Evolutionary conservation across 2,888 invertebrate species (phyloP).

Genomic region (Papilio demoleus): DNA sequence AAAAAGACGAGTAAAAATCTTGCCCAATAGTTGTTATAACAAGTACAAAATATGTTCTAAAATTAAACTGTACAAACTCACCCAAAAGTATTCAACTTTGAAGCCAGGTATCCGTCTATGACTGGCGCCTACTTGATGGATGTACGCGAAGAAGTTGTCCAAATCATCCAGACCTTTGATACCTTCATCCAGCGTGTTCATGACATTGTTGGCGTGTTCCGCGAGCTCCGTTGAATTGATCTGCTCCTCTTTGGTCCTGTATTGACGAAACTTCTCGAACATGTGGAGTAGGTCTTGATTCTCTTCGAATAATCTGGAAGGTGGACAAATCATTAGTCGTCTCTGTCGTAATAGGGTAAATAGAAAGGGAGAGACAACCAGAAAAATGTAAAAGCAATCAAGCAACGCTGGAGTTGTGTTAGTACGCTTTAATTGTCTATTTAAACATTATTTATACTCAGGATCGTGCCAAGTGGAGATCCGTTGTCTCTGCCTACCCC

Average conservation of each 20-base stretch:
- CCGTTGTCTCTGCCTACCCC: too few species aligned
- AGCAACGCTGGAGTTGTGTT: constrained; percentile 15
- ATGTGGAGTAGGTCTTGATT: constrained; percentile 90
- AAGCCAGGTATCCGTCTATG: constrained; percentile 94
- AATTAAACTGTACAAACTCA: constrained; percentile 68
- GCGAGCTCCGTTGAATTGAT: constrained; percentile 91
- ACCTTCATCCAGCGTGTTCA: constrained; percentile 94
- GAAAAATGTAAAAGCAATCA: neutral
- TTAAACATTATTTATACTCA: neutral
- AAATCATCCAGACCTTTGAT: constrained; percentile 93
- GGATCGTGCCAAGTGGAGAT: too few species aligned
- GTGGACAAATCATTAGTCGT: constrained; percentile 38
- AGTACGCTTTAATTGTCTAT: constrained; percentile 1
- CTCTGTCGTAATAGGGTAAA: neutral
- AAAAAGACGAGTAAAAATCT: neutral
- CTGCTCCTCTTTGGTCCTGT: constrained; percentile 91
- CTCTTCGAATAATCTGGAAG: constrained; percentile 92
- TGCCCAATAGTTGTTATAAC: neutral
- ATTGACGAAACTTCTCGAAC: constrained; percentile 91
- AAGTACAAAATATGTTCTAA: neutral
- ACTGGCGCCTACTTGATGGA: constrained; percentile 92
- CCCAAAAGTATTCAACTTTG: constrained; percentile 95
- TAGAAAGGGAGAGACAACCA: constrained; percentile 1
- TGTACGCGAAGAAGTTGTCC: constrained; percentile 92
- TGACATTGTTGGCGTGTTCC: constrained; percentile 94